Evolutionary conservation across 2,888 invertebrate species (phyloP).

Genomic region (Acanthoscelides obtectus): DNA sequence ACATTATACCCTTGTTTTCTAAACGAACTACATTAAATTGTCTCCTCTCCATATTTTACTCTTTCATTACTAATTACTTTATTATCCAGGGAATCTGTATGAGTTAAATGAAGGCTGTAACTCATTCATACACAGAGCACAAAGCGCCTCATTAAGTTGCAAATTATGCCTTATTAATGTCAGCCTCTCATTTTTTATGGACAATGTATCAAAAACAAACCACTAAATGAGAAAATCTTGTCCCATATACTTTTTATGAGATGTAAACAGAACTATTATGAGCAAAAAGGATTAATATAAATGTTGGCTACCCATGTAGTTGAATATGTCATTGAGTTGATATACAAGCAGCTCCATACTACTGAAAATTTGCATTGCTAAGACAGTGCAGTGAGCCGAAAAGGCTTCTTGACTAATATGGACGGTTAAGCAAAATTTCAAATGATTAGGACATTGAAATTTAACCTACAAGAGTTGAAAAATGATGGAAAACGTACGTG

Average conservation of each 20-base stretch:
- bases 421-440: no score
- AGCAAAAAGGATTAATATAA: no score
- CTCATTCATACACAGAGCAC: not conserved
- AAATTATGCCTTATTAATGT: not conserved
- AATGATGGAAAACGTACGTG: no score
- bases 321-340: no score
- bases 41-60: not conserved
- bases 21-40: not conserved
- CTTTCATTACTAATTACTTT: not conserved
- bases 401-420: no score
- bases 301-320: no score
- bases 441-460: no score
- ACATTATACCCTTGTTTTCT: not conserved
- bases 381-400: no score
- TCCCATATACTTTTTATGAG: not conserved
- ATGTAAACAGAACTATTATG: not conserved
- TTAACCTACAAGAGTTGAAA: no score
- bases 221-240: not conserved
- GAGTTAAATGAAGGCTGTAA: not conserved
- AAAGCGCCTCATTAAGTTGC: not conserved
- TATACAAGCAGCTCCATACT: no score
- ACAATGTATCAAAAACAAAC: not conserved
- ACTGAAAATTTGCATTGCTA: no score
- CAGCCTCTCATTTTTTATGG: not conserved
- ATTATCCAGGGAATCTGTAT: not conserved